Evolutionary conservation across 1,140 invertebrate species (phyloP).

Genomic region (Trachymyrmex septentrionalis): DNA sequence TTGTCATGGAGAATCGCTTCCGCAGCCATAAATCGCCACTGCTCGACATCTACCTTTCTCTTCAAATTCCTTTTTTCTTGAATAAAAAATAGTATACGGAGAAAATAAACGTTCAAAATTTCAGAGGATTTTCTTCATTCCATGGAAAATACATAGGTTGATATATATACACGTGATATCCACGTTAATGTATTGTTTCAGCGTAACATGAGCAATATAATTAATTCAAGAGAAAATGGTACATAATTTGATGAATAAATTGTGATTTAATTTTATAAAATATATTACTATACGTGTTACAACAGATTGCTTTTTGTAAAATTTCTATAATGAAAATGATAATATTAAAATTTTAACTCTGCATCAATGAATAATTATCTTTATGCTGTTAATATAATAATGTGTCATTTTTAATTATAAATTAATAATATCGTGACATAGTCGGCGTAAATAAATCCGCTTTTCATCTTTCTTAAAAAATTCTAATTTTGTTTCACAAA

Average conservation of each 20-base stretch:
- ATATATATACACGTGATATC: slow-evolving; percentile 8
- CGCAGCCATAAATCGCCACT: slow-evolving; percentile 31
- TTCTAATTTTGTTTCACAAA: not conserved
- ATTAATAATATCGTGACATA: not conserved
- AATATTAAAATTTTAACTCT: not conserved
- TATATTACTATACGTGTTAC: not conserved
- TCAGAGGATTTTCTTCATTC: not conserved
- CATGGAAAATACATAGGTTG: not conserved
- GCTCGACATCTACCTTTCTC: slow-evolving; percentile 5
- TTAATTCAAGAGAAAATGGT: not conserved
- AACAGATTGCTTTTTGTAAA: not conserved
- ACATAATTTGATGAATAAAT: not conserved
- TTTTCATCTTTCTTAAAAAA: not conserved
- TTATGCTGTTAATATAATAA: not conserved
- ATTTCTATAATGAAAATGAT: not conserved
- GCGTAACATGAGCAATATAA: not conserved
- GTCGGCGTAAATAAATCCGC: not conserved
- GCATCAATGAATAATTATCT: slow-evolving; percentile 11
- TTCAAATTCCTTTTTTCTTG: slow-evolving; percentile 33
- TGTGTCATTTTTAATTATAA: not conserved
- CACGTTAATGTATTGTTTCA: not conserved
- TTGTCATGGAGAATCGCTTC: slow-evolving; percentile 10
- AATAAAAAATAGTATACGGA: not conserved
- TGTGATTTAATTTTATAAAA: not conserved
- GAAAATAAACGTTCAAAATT: slow-evolving; percentile 13